phyloP scores from a whole-genome alignment of 2,797 vertebrate genomes.

The Anabacerthia variegaticeps region DNA sequence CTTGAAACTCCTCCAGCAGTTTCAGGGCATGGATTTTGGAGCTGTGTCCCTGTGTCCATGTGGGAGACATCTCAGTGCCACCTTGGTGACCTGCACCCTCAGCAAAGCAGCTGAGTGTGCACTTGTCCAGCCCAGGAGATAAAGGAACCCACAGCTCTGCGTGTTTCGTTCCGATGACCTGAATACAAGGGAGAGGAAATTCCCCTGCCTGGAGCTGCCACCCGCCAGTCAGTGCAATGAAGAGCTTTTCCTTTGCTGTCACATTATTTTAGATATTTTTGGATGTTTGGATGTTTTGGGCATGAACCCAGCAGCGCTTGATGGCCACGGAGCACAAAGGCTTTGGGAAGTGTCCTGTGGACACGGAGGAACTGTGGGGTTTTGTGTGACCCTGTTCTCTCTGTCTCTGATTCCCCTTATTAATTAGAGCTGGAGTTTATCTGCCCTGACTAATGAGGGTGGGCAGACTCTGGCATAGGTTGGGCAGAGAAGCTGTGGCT shows the following conservation, averaged over 20 bases:
- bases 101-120: neutral
- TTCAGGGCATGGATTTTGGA: neutral
- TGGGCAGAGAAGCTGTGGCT: neutral
- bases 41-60: accelerated
- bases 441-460: neutral
- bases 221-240: neutral
- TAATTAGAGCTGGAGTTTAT: neutral
- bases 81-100: neutral
- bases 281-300: no score
- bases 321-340: accelerated
- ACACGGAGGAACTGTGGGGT: neutral
- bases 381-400: neutral
- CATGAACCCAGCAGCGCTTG: neutral
- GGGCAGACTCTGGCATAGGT: neutral
- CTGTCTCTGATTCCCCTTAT: neutral
- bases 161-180: slow-evolving; percentile 20
- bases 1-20: neutral
- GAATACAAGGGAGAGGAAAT: slow-evolving; percentile 30
- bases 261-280: neutral
- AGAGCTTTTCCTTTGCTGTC: neutral
- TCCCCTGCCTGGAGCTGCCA: neutral
- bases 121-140: slow-evolving; percentile 13
- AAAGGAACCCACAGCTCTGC: slow-evolving; percentile 18
- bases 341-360: neutral
- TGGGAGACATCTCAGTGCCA: neutral